Evolutionary conservation across 1,140 invertebrate species (phyloP), one percentile per base, ranked within the genome.

Genomic region (Zaprionus ornatus): DNA sequence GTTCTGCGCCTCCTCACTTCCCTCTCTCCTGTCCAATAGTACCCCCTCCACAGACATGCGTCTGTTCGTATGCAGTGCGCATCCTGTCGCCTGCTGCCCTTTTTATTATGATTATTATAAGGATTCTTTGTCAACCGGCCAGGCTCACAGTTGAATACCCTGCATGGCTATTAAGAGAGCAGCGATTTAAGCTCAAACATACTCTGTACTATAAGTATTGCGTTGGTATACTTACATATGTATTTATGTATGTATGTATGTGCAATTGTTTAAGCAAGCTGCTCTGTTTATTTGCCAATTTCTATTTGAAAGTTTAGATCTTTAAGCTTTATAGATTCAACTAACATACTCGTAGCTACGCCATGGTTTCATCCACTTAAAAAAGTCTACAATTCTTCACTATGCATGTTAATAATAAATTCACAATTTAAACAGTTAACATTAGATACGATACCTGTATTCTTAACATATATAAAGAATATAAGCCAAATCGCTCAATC

Each of bases 41-140:
- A 17, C 40, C 21, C 10, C 21, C 4, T 15, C 17, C 15, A 15
- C 15, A 3, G 29, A 3, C 37, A n/a, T n/a, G 15, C 37, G 37
- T n/a, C 57, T 70, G 64, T 80, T 76, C 62, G 57, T 76, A 79
- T 85, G 82, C 82, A 86, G 54, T 74, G 72, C 77, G 62, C 72
- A 59, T 55, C 59, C 71, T 67, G 73, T 57, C 59, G 69, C 68
- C 67, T 69, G 77, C 64, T 69, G 77, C 40, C 40, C 67, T 81
- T 88, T 88, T 88, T 90, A 90, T 88, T 90, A 90, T 88, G 85
- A 88, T 88, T 85, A 88, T 90, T 77, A 90, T 79, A 84, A 88
- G 67, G 54, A 73, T 62, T 72, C 42, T 5, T 61, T 52, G 27
- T 45, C 13, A 6, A 2, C 15, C 6, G 7, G 15, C n/a, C 3